Evolutionary conservation across 2,113 vertebrate genomes (phyloP).

Genomic region (Macrotis lagotis): DNA sequence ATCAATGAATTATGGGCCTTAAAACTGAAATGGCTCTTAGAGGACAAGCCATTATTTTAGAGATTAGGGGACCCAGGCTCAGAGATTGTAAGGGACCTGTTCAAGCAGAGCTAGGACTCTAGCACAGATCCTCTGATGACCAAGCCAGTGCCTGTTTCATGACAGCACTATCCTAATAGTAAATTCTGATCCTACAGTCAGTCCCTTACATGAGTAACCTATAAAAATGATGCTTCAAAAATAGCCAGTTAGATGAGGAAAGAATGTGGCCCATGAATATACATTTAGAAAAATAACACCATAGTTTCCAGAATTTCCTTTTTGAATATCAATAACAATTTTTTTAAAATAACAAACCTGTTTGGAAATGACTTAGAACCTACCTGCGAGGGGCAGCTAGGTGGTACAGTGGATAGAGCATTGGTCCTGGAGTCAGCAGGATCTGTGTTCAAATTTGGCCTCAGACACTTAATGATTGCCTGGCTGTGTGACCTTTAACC

Average conservation of each 20-base stretch:
- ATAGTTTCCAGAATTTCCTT: slow-evolving; percentile 5
- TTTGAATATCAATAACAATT: neutral
- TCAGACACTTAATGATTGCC: too few species aligned
- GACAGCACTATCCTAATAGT: neutral
- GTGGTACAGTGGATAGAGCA: too few species aligned
- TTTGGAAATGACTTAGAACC: neutral
- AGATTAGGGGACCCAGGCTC: too few species aligned
- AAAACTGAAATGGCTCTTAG: neutral
- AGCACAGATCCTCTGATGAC: neutral
- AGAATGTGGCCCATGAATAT: neutral
- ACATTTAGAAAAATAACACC: neutral
- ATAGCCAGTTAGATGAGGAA: neutral
- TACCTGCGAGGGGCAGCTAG: too few species aligned
- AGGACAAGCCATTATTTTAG: neutral
- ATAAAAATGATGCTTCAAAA: neutral
- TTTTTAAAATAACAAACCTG: neutral
- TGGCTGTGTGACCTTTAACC: too few species aligned
- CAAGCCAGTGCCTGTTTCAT: neutral
- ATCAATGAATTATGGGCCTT: neutral
- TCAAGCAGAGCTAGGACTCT: neutral
- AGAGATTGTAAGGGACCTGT: neutral
- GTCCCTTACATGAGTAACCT: neutral
- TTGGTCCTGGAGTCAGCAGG: too few species aligned
- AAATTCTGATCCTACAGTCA: neutral
- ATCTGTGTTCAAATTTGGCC: too few species aligned